Conservation (phyloP, 1,140 invertebrate genomes). For the Anastrepha obliqua region DNA sequence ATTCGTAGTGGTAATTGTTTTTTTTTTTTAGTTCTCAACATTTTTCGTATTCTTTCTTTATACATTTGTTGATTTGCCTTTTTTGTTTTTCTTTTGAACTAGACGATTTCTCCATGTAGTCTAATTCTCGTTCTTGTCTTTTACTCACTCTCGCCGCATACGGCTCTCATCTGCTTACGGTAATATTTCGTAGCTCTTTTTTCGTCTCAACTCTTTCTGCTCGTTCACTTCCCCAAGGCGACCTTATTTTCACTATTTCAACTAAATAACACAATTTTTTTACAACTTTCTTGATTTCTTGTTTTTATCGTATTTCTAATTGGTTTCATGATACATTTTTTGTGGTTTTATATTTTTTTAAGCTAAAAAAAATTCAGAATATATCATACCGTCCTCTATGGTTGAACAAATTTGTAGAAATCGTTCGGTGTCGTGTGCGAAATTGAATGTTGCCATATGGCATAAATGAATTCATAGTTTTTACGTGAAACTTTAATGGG, state of each 20-base stretch:
- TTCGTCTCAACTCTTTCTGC: conserved; percentile 36
- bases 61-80: conserved; percentile 52
- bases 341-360: neutral
- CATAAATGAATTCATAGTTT: no score
- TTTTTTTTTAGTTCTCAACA: neutral
- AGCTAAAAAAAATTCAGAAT: neutral
- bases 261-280: neutral
- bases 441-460: conserved; percentile 4
- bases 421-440: conserved; percentile 51
- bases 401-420: conserved; percentile 27
- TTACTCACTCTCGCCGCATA: conserved; percentile 1
- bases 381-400: conserved; percentile 24
- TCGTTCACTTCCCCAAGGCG: conserved; percentile 27
- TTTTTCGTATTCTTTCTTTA: neutral
- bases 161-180: conserved; percentile 34
- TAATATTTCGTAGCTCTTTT: conserved; percentile 47
- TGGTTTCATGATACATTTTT: neutral
- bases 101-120: conserved; percentile 42
- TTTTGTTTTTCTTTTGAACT: conserved; percentile 49
- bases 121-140: conserved; percentile 26
- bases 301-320: neutral
- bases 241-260: conserved; percentile 45
- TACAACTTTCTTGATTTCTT: neutral
- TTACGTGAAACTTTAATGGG: no score
- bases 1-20: conserved; percentile 47